Evolutionary conservation across 2,797 vertebrate species (phyloP).

Genomic region (Myripristis murdjan): DNA sequence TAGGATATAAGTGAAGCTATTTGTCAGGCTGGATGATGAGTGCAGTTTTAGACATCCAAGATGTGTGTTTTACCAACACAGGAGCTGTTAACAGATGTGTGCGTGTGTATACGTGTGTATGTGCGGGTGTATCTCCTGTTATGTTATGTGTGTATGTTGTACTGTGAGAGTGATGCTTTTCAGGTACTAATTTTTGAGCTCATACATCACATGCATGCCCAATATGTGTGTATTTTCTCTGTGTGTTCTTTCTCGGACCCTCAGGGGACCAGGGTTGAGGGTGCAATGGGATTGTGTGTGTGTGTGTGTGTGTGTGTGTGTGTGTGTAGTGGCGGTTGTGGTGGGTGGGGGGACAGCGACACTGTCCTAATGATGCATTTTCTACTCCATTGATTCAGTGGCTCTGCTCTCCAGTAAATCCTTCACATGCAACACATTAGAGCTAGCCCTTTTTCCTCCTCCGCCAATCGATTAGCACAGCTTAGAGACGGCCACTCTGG

Average conservation of each 20-base stretch:
- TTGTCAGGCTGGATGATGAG: slow-evolving; percentile 40
- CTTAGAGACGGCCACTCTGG: slow-evolving; percentile 77
- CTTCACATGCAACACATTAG: slow-evolving; percentile 89
- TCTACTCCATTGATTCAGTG: slow-evolving; percentile 87
- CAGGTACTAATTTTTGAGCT: too few relatives aligned
- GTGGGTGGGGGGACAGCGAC: slow-evolving; percentile 35
- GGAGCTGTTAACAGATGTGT: slow-evolving; percentile 60
- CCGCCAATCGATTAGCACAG: slow-evolving; percentile 85
- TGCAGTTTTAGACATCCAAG: slow-evolving; percentile 10
- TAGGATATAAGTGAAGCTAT: slow-evolving; percentile 48
- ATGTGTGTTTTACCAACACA: slow-evolving; percentile 28
- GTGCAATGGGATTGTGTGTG: too few relatives aligned
- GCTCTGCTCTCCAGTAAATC: slow-evolving; percentile 86
- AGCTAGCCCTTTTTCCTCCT: slow-evolving; percentile 83
- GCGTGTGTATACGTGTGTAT: slow-evolving; percentile 21
- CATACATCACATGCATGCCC: slow-evolving; percentile 18
- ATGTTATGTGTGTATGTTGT: slow-evolving; percentile 12
- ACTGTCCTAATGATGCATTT: slow-evolving; percentile 88
- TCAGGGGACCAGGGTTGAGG: slow-evolving; percentile 25
- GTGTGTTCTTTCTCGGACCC: slow-evolving; percentile 50
- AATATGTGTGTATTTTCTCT: slow-evolving; percentile 6
- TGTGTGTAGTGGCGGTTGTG: slow-evolving; percentile 4
- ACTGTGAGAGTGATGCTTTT: too few relatives aligned
- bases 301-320: too few relatives aligned
- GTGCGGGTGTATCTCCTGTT: slow-evolving; percentile 6